Base-by-base conservation (phyloP, 2,113 vertebrate species). In the Pterocles gutturalis region DNA sequence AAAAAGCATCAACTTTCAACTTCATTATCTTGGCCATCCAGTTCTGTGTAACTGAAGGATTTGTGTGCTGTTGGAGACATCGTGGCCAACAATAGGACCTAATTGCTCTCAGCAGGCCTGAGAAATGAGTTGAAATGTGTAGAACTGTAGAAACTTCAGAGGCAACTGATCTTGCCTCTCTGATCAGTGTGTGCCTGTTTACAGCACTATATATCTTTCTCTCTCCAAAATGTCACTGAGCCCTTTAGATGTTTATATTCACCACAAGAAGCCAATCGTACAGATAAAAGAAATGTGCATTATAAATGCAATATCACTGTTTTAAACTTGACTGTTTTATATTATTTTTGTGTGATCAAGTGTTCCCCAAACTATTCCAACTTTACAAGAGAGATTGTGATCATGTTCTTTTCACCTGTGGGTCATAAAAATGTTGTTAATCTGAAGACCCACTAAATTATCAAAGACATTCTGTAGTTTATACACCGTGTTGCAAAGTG, bases 271-370 rank as follows among this genome's bases (percentile, higher is more conserved):
- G 99, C 99, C 99, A 99, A 98, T 98, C 99, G 98, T 99, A 99
- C 98, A 98, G 98, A 98, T 98, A 98, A 98, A 99, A 97, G 98
- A 99, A 98, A 98, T 98, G 98, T 99, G 99, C 99, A 99, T 99
- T 99, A 99, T 98, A 99, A 98, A 99, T 99, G 99, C 99, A 99
- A 99, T 98, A 99, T 98, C 98, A 99, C 99, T 99, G 98, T 99
- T 99, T 99, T 99, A 99, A 99, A 99, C 98, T 99, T 99, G 99
- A 99, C 99, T 99, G 99, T 99, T 99, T 99, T 99, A 98, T 99
- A 99, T 99, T 99, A 98, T 98, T 99, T 99, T 99, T 97, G 98
- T 99, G 99, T 99, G 99, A 98, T 99, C 98, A 98, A 98, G 99
- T 99, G 98, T 99, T 98, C 98, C 98, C 98, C 96, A 97, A 98